Conservation (phyloP, 1,140 invertebrate species). For the Eulimnadia texana region DNA sequence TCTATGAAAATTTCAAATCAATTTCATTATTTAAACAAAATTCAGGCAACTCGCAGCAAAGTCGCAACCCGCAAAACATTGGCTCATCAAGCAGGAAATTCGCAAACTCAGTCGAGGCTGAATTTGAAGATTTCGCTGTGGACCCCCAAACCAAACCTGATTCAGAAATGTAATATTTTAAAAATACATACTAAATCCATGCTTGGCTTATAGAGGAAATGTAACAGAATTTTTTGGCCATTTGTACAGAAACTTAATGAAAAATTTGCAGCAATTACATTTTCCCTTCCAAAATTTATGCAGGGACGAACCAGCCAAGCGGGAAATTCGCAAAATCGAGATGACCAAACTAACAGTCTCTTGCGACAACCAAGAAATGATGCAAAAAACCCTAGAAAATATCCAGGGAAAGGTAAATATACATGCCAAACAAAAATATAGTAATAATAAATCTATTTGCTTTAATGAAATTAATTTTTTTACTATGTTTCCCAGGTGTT, state of each 20-base stretch:
- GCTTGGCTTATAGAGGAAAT: too few relatives aligned
- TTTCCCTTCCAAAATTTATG: too few relatives aligned
- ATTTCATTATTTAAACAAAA: too few relatives aligned
- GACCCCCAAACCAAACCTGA: neutral
- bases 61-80: neutral
- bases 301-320: too few relatives aligned
- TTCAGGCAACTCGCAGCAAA: neutral
- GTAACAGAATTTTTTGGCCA: too few relatives aligned
- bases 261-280: too few relatives aligned
- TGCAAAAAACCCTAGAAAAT: conserved; percentile 49
- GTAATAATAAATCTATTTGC: conserved; percentile 16
- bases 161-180: neutral
- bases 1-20: too few relatives aligned
- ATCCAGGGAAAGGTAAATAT: conserved; percentile 44
- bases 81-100: neutral
- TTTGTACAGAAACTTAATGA: too few relatives aligned
- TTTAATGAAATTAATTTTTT: too few relatives aligned
- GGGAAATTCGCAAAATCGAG: conserved; percentile 39
- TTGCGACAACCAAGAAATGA: conserved; percentile 45
- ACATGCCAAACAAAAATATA: conserved; percentile 3
- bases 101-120: neutral
- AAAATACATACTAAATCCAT: too few relatives aligned
- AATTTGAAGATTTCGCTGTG: neutral
- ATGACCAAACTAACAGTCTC: conserved; percentile 48
- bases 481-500: conserved; percentile 36